Base-by-base conservation (phyloP, 2,797 vertebrate genomes). In the Acipenser oxyrinchus region DNA sequence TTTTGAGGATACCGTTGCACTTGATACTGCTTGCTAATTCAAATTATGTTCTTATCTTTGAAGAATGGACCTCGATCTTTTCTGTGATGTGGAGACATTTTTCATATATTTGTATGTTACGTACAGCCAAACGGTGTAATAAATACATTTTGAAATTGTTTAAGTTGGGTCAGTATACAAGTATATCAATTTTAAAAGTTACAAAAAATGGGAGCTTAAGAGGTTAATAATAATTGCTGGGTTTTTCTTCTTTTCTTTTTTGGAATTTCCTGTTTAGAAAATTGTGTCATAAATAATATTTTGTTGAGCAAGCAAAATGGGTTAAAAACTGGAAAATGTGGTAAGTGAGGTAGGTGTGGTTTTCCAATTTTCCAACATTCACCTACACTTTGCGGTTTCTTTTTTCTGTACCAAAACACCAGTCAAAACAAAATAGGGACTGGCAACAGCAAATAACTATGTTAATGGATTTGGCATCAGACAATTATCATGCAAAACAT, bases 321-420 rank as follows among this genome's bases (percentile, higher is more conserved):
- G 72, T 71, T n/a, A 71, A 72, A 75, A 75, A 65, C 72, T 76
- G 77, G 77, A 76, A 78, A 78, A 72, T 73, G 72, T 72, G 66
- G 66, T 67, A 60, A 48, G 59, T 48, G 5, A 57, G 15, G 59
- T 49, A 75, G 73, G 75, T 74, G 73, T 73, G 63, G 23, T 51
- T 72, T 69, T 63, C 48, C 48, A 23, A 23, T 8, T 48, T 78
- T 72, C 76, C 72, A 71, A 69, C 57, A 62, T 1, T 23, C n/a
- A 59, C 76, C 59, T 61, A 61, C 57, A 58, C 71, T 0, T 49
- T 57, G 62, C 70, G 49, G 48, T 75, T 74, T 72, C 51, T 49
- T 64, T 69, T 74, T 69, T 71, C 62, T 68, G 12, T 37, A 51
- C n/a, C 7, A 49, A 67, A 51, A 57, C 49, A 60, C 6, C 12